Conservation (phyloP, 2,888 invertebrate genomes). For the Cheilosia scutellata region DNA sequence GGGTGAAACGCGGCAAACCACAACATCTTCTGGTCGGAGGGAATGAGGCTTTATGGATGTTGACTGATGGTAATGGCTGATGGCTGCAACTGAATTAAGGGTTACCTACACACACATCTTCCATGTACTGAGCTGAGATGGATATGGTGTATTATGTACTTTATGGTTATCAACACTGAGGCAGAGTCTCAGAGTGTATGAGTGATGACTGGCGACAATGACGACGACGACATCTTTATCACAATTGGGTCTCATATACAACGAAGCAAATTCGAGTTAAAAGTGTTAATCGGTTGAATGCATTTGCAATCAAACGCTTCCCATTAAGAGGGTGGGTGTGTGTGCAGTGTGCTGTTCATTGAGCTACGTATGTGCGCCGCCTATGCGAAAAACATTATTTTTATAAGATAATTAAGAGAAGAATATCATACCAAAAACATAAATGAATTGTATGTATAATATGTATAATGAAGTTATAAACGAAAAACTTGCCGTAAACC, state of each 20-base stretch:
- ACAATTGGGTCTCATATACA: neutral
- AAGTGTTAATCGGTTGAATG: constrained; percentile 39
- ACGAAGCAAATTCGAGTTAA: constrained; percentile 17
- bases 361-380: neutral
- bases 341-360: neutral
- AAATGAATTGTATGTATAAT: too few species aligned
- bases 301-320: constrained; percentile 8
- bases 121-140: neutral
- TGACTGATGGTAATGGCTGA: neutral
- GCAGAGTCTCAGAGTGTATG: neutral
- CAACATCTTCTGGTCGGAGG: constrained; percentile 13
- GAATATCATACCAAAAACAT: too few species aligned
- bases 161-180: too few species aligned
- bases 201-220: neutral
- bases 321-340: neutral
- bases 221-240: neutral
- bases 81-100: neutral
- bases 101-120: neutral
- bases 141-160: neutral
- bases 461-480: too few species aligned
- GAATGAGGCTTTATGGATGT: neutral
- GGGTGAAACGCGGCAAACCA: constrained; percentile 20
- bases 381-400: neutral
- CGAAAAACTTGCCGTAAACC: too few species aligned
- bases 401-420: neutral